Percentiles rank a stretch among this genome's conserved stretches.
Evolutionary conservation across 1,140 invertebrate genomes (phyloP).

Genomic region (Scaptomyza montana): DNA sequence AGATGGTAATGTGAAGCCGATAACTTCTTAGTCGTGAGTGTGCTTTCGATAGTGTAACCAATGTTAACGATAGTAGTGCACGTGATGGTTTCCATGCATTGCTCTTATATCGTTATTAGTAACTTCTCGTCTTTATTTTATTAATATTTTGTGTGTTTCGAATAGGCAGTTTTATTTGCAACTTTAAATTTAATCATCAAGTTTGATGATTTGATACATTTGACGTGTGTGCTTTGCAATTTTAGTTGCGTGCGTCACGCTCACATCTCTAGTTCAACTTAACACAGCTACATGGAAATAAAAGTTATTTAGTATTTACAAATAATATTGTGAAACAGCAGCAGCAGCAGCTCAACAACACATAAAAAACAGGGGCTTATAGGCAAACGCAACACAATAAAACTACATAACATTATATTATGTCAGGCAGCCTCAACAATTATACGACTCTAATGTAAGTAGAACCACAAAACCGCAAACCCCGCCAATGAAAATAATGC

Average conservation of each 20-base stretch:
- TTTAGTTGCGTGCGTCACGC: constrained; percentile 13
- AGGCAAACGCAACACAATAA: constrained; percentile 11
- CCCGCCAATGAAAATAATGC: not conserved
- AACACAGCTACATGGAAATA: constrained; percentile 43
- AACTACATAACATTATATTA: constrained; percentile 34
- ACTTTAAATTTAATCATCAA: not conserved
- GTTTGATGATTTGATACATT: not conserved
- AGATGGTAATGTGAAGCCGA: constrained; percentile 4
- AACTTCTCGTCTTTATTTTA: too few relatives aligned
- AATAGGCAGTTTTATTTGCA: too few relatives aligned
- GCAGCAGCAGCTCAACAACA: constrained; percentile 27
- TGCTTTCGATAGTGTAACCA: not conserved
- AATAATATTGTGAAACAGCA: constrained; percentile 27
- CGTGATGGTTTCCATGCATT: not conserved
- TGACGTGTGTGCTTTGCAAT: too few relatives aligned
- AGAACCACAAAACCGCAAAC: not conserved
- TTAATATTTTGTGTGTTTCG: too few relatives aligned
- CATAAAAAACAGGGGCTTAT: constrained; percentile 13
- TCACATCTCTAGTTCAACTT: constrained; percentile 32
- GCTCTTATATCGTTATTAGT: too few relatives aligned
- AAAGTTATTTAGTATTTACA: constrained; percentile 46
- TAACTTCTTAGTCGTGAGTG: constrained; percentile 3
- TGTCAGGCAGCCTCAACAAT: constrained; percentile 76
- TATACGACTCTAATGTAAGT: constrained; percentile 77
- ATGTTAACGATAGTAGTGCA: not conserved